Evolutionary conservation across 35 echinoderm and acorn worm genomes (phyloP), one percentile per base, ranked within the genome.

Genomic region (Heliocidaris erythrogramma): DNA sequence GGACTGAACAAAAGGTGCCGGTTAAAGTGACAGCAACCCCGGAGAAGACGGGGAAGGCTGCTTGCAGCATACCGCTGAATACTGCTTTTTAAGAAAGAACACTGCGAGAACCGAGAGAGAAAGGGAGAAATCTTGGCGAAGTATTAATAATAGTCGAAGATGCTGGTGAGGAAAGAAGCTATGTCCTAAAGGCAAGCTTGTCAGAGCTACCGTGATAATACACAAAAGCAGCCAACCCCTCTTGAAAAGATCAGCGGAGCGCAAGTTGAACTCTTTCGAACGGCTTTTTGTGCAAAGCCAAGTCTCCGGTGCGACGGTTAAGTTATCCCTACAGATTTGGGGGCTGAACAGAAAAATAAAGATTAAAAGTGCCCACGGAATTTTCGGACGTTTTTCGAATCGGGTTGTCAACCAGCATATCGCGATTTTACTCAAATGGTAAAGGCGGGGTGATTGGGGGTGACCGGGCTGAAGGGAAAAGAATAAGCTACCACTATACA

Each of bases 361-460:
- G 47, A 92, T 92, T 92, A 92, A 92, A 92, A 30, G 50, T 92
- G 91, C 91, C 91, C 49, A 56, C 48, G 91, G 91, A 92, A 92
- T 59, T 59, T 49, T 92, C n/a, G 47, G 31, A 48, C 21, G 50
- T 89, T 89, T 89, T 88, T 88, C 47, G 49, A 59, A 56, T 92
- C 48, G 91, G 91, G n/a, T 92, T 92, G 91, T 92, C 91, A 59
- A 35, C 31, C 91, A 30, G 16, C 48, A 59, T 92, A 92, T 56
- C 48, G 48, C 49, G 91, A n/a, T 59, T 48, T 92, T 91, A 30
- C 49, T 92, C 91, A 52, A 92, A 30, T 50, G 59, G 29, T 13
- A 92, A 92, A 92, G 50, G 29, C 49, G 30, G 91, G 48, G 49
- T 92, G 17, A 92, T 92, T 49, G 47, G 27, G 32, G 49, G 91